A percentile compares a stretch with the other conserved stretches of the same genome.
Evolutionary conservation across 1,140 invertebrate genomes (phyloP).

Genomic region (Bombus pascuorum): DNA sequence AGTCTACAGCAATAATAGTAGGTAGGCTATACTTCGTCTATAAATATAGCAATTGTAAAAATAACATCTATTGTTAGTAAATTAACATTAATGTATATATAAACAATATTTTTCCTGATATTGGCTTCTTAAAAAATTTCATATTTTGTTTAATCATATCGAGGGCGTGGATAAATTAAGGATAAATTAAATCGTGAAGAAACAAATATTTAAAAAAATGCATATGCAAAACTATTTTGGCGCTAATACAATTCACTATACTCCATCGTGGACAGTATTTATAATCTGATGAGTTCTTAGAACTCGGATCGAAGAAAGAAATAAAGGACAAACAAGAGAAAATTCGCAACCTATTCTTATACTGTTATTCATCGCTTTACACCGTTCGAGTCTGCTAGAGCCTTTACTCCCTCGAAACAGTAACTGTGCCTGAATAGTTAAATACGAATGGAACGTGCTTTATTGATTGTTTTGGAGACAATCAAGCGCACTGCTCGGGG

Average conservation of each 20-base stretch:
- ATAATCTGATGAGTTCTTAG: not conserved
- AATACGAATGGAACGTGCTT: slow-evolving; percentile 35
- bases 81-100: not conserved
- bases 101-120: not conserved
- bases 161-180: not conserved
- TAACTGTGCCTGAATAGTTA: slow-evolving; percentile 38
- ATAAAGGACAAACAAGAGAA: not conserved
- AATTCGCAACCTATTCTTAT: not conserved
- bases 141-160: not conserved
- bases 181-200: too few species aligned
- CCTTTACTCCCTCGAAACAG: not conserved
- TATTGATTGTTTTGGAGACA: slow-evolving; percentile 34
- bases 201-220: not conserved
- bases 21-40: not conserved
- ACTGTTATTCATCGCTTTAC: slow-evolving; percentile 2
- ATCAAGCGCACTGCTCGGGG: slow-evolving; percentile 28
- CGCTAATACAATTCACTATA: too few species aligned
- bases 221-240: not conserved
- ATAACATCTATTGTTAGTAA: not conserved
- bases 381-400: not conserved
- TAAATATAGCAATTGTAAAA: not conserved
- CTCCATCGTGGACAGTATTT: not conserved
- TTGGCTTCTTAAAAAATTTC: too few species aligned
- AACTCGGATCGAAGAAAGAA: not conserved
- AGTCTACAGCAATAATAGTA: not conserved